These are phyloP conservation scores for Zosterops japonicus DNA, from an alignment of 2,113 vertebrate genomes.

Conservation along the genomic window DNA sequence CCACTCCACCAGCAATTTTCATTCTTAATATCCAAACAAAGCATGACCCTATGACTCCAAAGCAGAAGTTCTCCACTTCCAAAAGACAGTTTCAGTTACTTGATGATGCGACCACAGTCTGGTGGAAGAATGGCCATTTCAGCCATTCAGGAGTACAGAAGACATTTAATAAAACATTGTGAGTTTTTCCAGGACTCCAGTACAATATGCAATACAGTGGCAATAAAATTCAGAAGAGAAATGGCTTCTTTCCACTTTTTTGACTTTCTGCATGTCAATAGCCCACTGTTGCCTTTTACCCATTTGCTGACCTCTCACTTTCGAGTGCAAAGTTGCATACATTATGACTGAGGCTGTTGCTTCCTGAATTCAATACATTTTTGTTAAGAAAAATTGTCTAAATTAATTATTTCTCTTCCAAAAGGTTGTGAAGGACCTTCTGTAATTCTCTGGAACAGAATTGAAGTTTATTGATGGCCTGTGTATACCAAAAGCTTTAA, in stretches of 20 bases:
- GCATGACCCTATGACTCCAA: neutral
- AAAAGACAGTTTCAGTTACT: neutral
- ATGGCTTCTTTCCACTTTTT: neutral
- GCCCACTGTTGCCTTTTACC: neutral
- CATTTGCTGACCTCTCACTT: neutral
- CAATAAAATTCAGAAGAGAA: neutral
- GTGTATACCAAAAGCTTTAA: neutral
- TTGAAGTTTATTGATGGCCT: neutral
- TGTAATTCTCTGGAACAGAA: neutral
- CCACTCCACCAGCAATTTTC: neutral
- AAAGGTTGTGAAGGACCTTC: neutral
- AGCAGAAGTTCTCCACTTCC: neutral
- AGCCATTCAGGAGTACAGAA: neutral
- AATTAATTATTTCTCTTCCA: neutral
- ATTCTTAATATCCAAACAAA: neutral
- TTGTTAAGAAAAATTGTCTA: neutral
- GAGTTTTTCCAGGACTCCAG: neutral
- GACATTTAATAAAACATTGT: neutral
- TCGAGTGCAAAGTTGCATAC: rapidly evolving
- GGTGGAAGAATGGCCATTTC: neutral
- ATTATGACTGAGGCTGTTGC: neutral
- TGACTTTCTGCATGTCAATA: neutral
- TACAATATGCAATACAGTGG: neutral
- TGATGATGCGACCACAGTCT: neutral
- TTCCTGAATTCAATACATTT: neutral